A percentile compares a stretch with the other conserved stretches of the same genome.
phyloP scores from a whole-genome alignment of 2,888 invertebrate species.

The Frankliniella intonsa region DNA sequence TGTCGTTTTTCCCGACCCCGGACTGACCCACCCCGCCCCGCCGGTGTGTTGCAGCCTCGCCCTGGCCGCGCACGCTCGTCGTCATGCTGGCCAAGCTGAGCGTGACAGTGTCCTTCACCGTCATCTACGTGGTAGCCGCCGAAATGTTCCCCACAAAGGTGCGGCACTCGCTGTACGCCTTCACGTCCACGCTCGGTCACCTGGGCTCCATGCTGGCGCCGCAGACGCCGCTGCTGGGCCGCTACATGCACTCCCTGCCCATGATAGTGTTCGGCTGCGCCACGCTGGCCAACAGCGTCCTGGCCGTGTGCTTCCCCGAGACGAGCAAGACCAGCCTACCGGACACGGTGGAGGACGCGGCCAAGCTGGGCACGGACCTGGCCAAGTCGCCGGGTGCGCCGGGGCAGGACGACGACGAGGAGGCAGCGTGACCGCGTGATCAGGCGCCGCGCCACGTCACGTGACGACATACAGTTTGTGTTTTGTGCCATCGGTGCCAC shows the following conservation, averaged over 20 bases:
- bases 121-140: slow-evolving; percentile 47
- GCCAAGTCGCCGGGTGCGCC: not conserved
- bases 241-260: slow-evolving; percentile 50
- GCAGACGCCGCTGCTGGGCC: slow-evolving; percentile 42
- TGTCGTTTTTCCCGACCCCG: too few relatives aligned
- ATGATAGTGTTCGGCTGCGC: slow-evolving; percentile 60
- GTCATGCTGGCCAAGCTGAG: slow-evolving; percentile 45
- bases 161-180: slow-evolving; percentile 40
- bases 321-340: slow-evolving; percentile 59
- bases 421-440: not conserved
- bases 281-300: slow-evolving; percentile 54
- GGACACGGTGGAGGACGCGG: slow-evolving; percentile 67
- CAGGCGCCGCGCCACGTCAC: too few relatives aligned
- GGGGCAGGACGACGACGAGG: not conserved
- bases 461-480: too few relatives aligned
- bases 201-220: slow-evolving; percentile 43
- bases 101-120: slow-evolving; percentile 44
- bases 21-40: not conserved
- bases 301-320: slow-evolving; percentile 64
- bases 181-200: slow-evolving; percentile 42
- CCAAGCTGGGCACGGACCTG: slow-evolving; percentile 47
- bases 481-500: too few relatives aligned
- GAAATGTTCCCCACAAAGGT: slow-evolving; percentile 45
- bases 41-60: slow-evolving; percentile 32
- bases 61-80: slow-evolving; percentile 42